Evolutionary conservation across 2,888 invertebrate genomes (phyloP).

Genomic region (Caradrina clavipalpis): DNA sequence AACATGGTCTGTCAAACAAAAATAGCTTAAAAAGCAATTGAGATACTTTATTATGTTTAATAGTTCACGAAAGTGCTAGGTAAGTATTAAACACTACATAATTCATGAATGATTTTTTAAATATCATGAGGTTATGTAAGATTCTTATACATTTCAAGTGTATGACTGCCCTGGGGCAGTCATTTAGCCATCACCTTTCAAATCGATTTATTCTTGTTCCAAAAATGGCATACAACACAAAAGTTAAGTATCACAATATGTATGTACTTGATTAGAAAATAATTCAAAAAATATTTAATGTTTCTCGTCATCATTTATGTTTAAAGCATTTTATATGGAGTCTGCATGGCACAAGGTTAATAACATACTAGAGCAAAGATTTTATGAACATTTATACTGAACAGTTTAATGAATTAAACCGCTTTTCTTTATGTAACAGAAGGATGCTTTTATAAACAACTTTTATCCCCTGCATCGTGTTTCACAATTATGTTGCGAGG

Average conservation of each 20-base stretch:
- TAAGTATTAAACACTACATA: no score
- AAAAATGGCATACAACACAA: slow-evolving; percentile 5
- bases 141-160: no score
- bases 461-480: neutral
- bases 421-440: neutral
- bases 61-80: no score
- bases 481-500: neutral
- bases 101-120: no score
- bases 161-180: no score
- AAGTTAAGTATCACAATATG: neutral
- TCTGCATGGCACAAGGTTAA: neutral
- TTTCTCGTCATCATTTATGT: neutral
- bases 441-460: neutral
- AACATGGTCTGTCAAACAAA: no score
- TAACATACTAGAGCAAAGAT: neutral
- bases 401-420: neutral
- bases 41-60: no score
- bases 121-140: no score
- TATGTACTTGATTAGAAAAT: neutral
- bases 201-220: slow-evolving; percentile 6
- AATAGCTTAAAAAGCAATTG: no score
- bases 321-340: neutral
- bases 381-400: neutral
- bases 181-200: no score
- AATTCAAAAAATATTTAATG: neutral